Conservation (phyloP, 2,113 vertebrate genomes). For the Hydrolagus affinis region DNA sequence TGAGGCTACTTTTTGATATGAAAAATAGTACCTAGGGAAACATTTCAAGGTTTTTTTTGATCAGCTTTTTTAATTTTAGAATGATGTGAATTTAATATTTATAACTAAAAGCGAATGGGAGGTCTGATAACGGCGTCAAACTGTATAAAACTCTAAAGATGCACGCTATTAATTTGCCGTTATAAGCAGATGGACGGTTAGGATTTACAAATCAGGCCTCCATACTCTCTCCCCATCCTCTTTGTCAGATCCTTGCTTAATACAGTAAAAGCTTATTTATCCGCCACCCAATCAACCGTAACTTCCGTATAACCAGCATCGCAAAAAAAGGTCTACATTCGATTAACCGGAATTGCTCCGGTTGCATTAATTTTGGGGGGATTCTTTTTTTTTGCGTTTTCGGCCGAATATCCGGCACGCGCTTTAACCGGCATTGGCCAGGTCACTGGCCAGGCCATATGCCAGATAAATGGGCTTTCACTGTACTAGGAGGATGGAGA, state of each 20-base stretch:
- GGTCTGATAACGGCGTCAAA: background rate
- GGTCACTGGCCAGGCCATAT: too few relatives aligned
- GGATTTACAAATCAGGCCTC: background rate
- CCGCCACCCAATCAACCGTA: too few relatives aligned
- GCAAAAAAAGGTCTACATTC: too few relatives aligned
- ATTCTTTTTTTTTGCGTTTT: too few relatives aligned
- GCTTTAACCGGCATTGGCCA: too few relatives aligned
- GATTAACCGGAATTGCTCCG: background rate
- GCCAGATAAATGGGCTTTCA: too few relatives aligned
- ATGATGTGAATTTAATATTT: slow-evolving; percentile 17
- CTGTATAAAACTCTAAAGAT: background rate
- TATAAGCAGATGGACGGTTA: background rate
- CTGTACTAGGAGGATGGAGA: too few relatives aligned
- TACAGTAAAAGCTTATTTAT: too few relatives aligned
- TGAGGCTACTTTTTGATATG: background rate
- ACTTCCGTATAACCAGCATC: too few relatives aligned
- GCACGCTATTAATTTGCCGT: background rate
- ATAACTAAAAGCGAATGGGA: slow-evolving; percentile 6
- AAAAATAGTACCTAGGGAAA: slow-evolving; percentile 1
- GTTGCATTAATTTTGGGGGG: background rate
- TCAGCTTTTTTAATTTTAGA: background rate
- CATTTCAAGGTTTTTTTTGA: slow-evolving; percentile 23
- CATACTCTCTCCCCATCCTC: background rate
- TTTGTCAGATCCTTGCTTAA: background rate
- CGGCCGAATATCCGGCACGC: too few relatives aligned